Percentiles rank a stretch among this genome's conserved stretches.
Conservation (phyloP, 2,797 vertebrate genomes). For the Valencia hispanica region DNA sequence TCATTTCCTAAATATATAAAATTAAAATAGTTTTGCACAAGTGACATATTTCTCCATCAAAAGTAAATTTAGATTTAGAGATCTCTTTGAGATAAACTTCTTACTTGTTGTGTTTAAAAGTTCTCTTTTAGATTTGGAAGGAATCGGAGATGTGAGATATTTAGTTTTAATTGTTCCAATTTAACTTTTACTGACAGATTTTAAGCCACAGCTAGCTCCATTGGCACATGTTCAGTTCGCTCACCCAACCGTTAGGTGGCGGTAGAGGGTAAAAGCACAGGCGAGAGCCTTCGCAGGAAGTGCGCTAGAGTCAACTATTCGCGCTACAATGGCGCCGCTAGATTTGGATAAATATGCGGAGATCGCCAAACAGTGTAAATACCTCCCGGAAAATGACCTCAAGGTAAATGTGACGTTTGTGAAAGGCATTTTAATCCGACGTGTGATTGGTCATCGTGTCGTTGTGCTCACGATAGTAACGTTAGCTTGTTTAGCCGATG, state of each 20-base stretch:
- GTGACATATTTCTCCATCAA: not conserved
- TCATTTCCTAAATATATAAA: not conserved
- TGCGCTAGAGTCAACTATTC: conserved; percentile 24
- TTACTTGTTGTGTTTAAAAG: not conserved
- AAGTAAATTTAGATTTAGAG: not conserved
- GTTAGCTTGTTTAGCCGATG: conserved; percentile 54
- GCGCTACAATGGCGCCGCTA: conserved; percentile 91
- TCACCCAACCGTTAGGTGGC: not conserved
- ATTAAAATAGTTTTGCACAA: not conserved
- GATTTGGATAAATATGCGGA: conserved; percentile 97
- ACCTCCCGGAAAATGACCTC: conserved; percentile 94
- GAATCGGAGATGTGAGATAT: not conserved
- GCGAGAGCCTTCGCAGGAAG: conserved; percentile 51
- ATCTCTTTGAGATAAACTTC: not conserved
- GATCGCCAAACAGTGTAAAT: conserved; percentile 96
- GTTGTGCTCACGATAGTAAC: too few relatives aligned
- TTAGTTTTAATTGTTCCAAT: not conserved
- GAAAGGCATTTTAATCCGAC: fast-evolving
- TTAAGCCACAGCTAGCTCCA: too few relatives aligned
- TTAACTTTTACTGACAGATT: not conserved
- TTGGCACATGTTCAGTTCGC: not conserved
- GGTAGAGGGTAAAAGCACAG: not conserved
- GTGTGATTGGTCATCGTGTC: fast-evolving
- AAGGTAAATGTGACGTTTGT: conserved; percentile 82
- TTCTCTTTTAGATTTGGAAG: not conserved